Evolutionary conservation across 2,888 invertebrate genomes (phyloP), one percentile per base, ranked within the genome.

Genomic region (Esperia sulphurella): DNA sequence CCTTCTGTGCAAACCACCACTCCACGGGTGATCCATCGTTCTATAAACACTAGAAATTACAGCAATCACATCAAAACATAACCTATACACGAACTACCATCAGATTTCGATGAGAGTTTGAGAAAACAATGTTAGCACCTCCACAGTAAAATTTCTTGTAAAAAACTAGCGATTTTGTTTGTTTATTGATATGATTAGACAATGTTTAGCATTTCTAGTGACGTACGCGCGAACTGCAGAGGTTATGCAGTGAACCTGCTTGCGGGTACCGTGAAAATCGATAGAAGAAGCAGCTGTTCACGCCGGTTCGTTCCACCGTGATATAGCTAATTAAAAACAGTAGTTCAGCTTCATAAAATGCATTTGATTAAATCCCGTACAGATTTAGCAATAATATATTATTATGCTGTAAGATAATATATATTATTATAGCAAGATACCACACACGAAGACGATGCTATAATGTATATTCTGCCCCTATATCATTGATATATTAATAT

Each of bases 261-360:
- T 70, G 75, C 70, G 70, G 73, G 68, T 71, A 63, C 50, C 52
- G 50, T 45, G 63, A 71, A 79, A 83, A 87, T 87, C 87, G 68
- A 87, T 87, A 77, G 40, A 8, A 52, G 45, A 59, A 83, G 79
- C 85, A 84, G 85, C 84, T 84, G 86, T 72, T 76, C 49, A 45
- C 29, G 43, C 47, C 31, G 44, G 42, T 53, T 42, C 37, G 14
- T 7, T 30, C 21, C 21, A 43, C 13, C 9, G 7, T 29, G 12
- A 8, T 33, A 3, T 8, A 33, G 33, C 33, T 8, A 33, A 33
- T 8, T 10, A 10, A 33, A 10, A 5, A 14, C 5, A 21, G 21
- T 21, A 21, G 3, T 21, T 21, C 21, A 21, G 2, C 2, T 21
- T 5, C 2, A 21, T 21, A 21, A 21, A 5, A 21, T 21, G 21